Evolutionary conservation across 2,888 invertebrate species (phyloP), one percentile per base, ranked within the genome.

Genomic region (Coelinius sp.): DNA sequence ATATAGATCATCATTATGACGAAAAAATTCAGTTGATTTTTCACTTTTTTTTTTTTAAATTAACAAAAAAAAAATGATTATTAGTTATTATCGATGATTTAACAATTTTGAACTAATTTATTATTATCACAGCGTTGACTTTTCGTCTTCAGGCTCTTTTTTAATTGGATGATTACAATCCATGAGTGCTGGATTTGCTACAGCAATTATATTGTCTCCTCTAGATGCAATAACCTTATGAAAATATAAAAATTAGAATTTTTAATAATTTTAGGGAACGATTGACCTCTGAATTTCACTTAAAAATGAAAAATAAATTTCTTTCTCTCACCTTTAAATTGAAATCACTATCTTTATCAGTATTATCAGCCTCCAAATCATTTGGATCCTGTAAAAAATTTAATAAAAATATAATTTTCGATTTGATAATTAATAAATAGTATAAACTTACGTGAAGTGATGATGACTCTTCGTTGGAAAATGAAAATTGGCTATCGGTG

Each of bases 181-280:
- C 86, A 87, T 86, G 77, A 95, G 89, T 1, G 95, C 95, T 12
- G 96, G 96, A 90, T 96, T 95, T 22, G 95, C 94, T 0, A 96
- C 95, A 0, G 96, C 96, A 80, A 96, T 96, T 83, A 96, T 96
- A 86, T 94, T 94, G 86, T 94, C 94, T 0, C 95, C 95, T 12
- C 95, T 92, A 0, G 95, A 93, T 0, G 95, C 94, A 74, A 96
- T 94, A 75, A 96, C 93, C 89, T 95, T 92, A 31, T 22, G 24
- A 31, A 70, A 41, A 38, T n/a, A 17, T 4, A 59, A 35, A 56
- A 56, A 31, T 27, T 27, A 56, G 8, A 17, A 44, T 44, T 44
- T 31, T 31, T 8, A 31, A 8, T 8, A 31, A 31, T 31, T 31
- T 6, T 6, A 31, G 31, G 4, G 8, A 31, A 31, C 8, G 8